Conservation (phyloP, 2,888 invertebrate species). For the Mechanitis messenoides region DNA sequence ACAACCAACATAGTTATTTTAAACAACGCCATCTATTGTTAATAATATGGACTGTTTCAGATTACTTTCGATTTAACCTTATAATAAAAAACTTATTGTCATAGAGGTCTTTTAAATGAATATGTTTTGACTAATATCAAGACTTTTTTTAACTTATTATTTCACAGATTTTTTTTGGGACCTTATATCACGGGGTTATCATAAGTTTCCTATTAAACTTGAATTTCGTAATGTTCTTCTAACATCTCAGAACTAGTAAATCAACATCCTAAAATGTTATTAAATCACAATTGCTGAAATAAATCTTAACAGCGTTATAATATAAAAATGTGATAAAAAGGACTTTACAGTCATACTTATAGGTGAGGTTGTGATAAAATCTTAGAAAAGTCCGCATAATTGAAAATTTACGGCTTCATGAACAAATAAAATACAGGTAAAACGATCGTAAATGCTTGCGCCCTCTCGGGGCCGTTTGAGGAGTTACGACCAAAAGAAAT, state of each 20-base stretch:
- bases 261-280: no score
- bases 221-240: no score
- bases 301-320: not conserved
- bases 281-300: not conserved
- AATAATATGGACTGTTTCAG: not conserved
- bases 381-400: conserved; percentile 3
- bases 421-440: not conserved
- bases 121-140: no score
- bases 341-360: conserved; percentile 2
- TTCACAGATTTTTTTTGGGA: not conserved
- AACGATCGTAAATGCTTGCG: not conserved
- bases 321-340: not conserved
- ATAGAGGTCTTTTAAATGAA: not conserved
- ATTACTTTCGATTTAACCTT: not conserved
- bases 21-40: not conserved
- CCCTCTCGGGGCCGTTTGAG: not conserved
- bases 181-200: no score
- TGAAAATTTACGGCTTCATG: not conserved
- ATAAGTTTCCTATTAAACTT: no score
- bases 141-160: not conserved
- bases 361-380: not conserved
- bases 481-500: not conserved
- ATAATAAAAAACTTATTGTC: not conserved
- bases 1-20: not conserved
- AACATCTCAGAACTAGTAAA: no score